phyloP scores from a whole-genome alignment of 2,113 vertebrate genomes.

The Rynchops niger region DNA sequence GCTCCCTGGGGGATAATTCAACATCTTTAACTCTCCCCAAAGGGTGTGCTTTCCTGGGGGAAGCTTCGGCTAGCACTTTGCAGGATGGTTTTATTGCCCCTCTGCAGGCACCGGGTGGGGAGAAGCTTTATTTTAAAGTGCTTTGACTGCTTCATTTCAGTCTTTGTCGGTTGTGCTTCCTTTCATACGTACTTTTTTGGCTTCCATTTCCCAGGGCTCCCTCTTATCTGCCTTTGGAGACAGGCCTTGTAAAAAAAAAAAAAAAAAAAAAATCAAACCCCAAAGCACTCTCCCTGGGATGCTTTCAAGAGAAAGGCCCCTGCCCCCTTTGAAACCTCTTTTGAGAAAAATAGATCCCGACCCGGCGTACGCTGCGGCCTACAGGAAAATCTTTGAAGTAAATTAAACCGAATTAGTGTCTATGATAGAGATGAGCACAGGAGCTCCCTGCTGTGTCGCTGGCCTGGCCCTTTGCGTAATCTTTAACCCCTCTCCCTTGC shows the following conservation, averaged over 20 bases:
- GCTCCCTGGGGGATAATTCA: neutral
- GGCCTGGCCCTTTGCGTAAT: neutral
- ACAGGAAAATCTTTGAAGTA: slow-evolving; percentile 61
- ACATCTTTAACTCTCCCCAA: neutral
- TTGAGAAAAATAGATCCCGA: neutral
- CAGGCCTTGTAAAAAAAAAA: neutral
- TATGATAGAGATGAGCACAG: slow-evolving; percentile 49
- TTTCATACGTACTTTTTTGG: neutral
- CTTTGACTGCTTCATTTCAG: slow-evolving; percentile 31
- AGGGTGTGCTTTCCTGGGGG: neutral
- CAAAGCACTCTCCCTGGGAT: neutral
- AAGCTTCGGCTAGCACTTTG: neutral
- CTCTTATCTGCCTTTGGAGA: slow-evolving; percentile 28
- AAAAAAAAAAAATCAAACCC: neutral
- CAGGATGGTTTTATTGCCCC: slow-evolving; percentile 30
- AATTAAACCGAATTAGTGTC: slow-evolving; percentile 73
- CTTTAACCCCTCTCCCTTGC: slow-evolving; percentile 30
- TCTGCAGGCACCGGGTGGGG: neutral
- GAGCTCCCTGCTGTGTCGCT: slow-evolving; percentile 18
- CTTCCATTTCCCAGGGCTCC: neutral
- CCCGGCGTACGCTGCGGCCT: neutral
- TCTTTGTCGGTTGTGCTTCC: neutral
- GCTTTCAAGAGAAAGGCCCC: slow-evolving; percentile 18
- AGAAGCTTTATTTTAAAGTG: slow-evolving; percentile 13
- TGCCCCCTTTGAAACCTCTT: neutral